These are phyloP conservation scores for Eustalomyia histrio DNA, from an alignment of 2,888 invertebrate genomes.

Conservation along the genomic window DNA sequence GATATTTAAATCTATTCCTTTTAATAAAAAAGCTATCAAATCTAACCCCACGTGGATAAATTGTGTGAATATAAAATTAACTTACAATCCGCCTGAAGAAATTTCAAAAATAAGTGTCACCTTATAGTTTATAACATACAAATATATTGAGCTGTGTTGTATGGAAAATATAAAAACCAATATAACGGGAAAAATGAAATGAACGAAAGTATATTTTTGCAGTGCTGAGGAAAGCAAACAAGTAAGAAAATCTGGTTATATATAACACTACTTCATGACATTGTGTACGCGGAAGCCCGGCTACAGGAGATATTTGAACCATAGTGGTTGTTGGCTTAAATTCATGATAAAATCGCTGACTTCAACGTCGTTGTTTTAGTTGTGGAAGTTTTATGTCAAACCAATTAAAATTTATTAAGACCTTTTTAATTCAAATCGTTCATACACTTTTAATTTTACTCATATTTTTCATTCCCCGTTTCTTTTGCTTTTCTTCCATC, in stretches of 20 bases:
- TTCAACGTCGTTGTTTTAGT: neutral
- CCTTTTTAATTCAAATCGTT: neutral
- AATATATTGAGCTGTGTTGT: neutral
- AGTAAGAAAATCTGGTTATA: constrained; percentile 6
- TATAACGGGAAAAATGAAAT: neutral
- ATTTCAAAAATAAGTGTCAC: too few species aligned
- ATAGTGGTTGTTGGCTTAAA: neutral
- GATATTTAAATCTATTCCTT: too few species aligned
- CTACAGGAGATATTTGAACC: constrained; percentile 8
- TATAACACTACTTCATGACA: constrained; percentile 19
- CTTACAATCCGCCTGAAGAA: too few species aligned
- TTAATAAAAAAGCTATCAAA: too few species aligned
- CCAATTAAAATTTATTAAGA: constrained; percentile 39
- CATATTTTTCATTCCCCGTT: neutral
- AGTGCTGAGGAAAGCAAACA: neutral
- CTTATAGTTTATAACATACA: too few species aligned
- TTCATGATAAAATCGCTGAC: neutral
- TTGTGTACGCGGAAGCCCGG: neutral
- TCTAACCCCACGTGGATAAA: too few species aligned
- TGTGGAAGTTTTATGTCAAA: constrained; percentile 32
- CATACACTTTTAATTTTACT: neutral
- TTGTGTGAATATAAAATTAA: too few species aligned
- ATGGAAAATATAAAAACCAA: neutral
- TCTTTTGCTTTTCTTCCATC: neutral
- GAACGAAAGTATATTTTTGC: neutral